Percentiles rank a stretch among this genome's conserved stretches.
These are phyloP conservation scores for Delichon dasypus DNA, from an alignment of 2,797 vertebrate species.

Conservation along the genomic window DNA sequence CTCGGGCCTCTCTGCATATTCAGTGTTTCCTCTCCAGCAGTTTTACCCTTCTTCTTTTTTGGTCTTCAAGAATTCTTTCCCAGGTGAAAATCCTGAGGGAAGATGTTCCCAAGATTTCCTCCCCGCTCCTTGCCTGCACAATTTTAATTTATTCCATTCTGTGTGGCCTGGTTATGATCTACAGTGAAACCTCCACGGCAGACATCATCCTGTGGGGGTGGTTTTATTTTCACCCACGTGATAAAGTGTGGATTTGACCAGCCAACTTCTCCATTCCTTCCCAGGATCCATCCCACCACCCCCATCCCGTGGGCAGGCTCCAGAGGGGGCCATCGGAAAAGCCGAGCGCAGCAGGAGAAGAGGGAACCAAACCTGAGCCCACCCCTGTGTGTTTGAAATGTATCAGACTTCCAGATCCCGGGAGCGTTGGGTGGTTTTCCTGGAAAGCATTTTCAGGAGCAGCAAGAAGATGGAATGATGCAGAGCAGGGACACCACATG, in stretches of 20 bases:
- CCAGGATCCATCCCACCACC: background rate
- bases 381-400: background rate
- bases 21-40: background rate
- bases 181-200: background rate
- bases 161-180: background rate
- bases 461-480: background rate
- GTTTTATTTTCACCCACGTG: background rate
- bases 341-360: background rate
- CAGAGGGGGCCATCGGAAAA: background rate
- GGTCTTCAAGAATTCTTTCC: background rate
- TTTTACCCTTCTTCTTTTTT: background rate
- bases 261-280: background rate
- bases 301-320: background rate
- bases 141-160: background rate
- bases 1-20: background rate
- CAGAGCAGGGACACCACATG: background rate
- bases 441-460: background rate
- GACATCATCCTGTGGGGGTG: background rate
- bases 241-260: background rate
- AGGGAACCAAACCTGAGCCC: background rate
- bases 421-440: background rate
- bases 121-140: background rate
- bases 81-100: background rate
- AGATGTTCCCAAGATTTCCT: background rate
- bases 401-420: slow-evolving; percentile 1